Percentiles rank a stretch among this genome's conserved stretches.
phyloP scores from a whole-genome alignment of 2,888 invertebrate species.

The Frankliniella fusca region DNA sequence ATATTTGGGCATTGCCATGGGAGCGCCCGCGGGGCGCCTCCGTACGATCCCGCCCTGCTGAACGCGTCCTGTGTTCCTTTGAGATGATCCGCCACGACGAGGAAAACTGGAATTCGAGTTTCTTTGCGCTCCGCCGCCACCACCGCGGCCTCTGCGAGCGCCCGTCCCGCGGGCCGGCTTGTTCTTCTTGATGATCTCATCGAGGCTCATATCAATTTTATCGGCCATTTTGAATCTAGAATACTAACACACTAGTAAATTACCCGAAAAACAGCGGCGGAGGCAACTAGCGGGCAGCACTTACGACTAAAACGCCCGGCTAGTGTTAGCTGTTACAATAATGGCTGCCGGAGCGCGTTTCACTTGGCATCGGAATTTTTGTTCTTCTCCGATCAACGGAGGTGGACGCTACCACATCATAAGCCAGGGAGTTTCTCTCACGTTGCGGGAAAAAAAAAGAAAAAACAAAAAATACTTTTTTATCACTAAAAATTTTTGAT shows the following conservation, averaged over 20 bases:
- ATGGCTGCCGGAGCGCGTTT: constrained; percentile 6
- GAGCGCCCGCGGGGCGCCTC: background rate
- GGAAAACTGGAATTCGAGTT: constrained; percentile 49
- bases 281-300: background rate
- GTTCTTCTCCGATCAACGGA: background rate
- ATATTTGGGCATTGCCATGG: constrained; percentile 58
- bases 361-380: background rate
- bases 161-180: constrained; percentile 63
- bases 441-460: no score
- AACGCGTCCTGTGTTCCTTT: constrained; percentile 53
- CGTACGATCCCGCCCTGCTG: constrained; percentile 56
- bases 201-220: constrained; percentile 95
- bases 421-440: background rate
- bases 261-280: background rate
- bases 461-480: no score
- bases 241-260: background rate
- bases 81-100: constrained; percentile 53
- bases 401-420: background rate
- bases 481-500: no score
- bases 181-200: constrained; percentile 89
- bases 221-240: constrained; percentile 60
- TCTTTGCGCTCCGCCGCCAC: constrained; percentile 48
- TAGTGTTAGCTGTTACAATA: background rate
- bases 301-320: background rate
- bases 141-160: constrained; percentile 52